Percentiles rank a stretch among this genome's conserved stretches.
Conservation (phyloP, 2,888 invertebrate genomes). For the Craniophora ligustri region DNA sequence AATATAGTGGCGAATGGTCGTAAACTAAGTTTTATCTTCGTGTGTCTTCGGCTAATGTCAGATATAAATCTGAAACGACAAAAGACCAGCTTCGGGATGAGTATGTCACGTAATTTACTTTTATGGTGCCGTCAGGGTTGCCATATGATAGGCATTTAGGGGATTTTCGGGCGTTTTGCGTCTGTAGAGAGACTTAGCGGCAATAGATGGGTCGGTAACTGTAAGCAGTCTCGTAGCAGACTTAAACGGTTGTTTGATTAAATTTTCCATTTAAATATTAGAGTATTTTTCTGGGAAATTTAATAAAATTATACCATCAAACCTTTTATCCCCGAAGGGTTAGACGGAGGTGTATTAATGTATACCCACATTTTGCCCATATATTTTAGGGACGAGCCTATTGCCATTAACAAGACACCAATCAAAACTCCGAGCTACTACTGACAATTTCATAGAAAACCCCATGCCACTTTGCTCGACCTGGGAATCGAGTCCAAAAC, state of each 20-base stretch:
- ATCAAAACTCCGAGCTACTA: no score
- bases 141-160: conserved; percentile 54
- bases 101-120: conserved; percentile 58
- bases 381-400: no score
- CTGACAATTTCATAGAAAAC: no score
- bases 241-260: not conserved
- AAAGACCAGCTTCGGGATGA: conserved; percentile 54
- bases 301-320: no score
- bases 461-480: no score
- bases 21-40: conserved; percentile 58
- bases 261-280: no score
- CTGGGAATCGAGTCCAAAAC: no score
- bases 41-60: conserved; percentile 57
- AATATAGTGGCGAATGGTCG: conserved; percentile 55
- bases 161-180: conserved; percentile 49
- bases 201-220: conserved; percentile 23
- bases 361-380: no score
- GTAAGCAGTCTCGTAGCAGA: conserved; percentile 19
- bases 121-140: conserved; percentile 51
- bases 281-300: no score
- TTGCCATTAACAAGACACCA: no score
- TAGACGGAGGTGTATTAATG: no score
- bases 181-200: conserved; percentile 31
- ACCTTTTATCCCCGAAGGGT: no score
- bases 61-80: conserved; percentile 57